Evolutionary conservation across 1,140 invertebrate genomes (phyloP).

Genomic region (Asbolus verrucosus): DNA sequence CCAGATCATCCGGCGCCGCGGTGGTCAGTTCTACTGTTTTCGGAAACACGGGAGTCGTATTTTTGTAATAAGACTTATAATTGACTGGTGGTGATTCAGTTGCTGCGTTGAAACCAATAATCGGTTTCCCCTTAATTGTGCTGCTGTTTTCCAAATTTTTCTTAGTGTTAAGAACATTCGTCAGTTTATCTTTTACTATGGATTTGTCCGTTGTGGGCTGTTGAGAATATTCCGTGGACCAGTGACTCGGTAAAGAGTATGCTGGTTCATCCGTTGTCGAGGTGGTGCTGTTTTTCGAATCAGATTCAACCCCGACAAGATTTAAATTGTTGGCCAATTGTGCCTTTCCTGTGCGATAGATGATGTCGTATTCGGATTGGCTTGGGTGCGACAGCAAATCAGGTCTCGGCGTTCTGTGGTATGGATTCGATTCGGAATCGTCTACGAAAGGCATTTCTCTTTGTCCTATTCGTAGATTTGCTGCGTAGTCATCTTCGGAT

Average conservation of each 20-base stretch:
- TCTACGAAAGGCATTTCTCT: conserved; percentile 76
- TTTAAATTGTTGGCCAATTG: conserved; percentile 44
- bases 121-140: conserved; percentile 30
- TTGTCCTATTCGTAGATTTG: conserved; percentile 78
- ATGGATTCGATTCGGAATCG: conserved; percentile 70
- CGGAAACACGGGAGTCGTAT: conserved; percentile 50
- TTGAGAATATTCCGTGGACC: conserved; percentile 57
- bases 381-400: conserved; percentile 72
- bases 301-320: conserved; percentile 54
- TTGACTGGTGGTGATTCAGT: conserved; percentile 15
- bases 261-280: conserved; percentile 50
- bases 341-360: conserved; percentile 50
- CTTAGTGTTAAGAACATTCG: conserved; percentile 12
- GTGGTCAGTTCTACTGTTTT: conserved; percentile 29
- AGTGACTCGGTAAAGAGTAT: conserved; percentile 61
- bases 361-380: conserved; percentile 64
- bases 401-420: conserved; percentile 72
- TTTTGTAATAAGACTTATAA: conserved; percentile 44
- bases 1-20: conserved; percentile 25
- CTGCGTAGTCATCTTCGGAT: conserved; percentile 74
- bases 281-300: conserved; percentile 42
- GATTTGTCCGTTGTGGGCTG: conserved; percentile 22
- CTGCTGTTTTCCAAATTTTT: conserved; percentile 14
- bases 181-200: conserved; percentile 30
- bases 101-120: not conserved